phyloP scores from a whole-genome alignment of 2,888 invertebrate genomes.

The Euplagia quadripunctaria region DNA sequence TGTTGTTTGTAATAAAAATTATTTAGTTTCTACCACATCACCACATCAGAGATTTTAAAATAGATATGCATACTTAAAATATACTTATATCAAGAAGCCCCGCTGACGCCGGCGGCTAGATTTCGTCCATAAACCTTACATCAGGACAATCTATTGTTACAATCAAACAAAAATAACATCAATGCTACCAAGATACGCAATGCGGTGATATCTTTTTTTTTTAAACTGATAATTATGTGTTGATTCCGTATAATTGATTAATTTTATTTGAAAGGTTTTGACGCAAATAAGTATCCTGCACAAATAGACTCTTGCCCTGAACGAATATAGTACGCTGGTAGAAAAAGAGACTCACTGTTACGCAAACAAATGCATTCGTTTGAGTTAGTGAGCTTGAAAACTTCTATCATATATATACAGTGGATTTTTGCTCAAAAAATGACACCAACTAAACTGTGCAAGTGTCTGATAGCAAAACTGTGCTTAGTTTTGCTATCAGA shows the following conservation, averaged over 20 bases:
- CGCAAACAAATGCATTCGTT: neutral
- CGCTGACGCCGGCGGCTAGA: constrained; percentile 43
- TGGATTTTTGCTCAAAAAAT: too few relatives aligned
- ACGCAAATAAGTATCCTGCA: too few relatives aligned
- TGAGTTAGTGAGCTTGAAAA: too few relatives aligned
- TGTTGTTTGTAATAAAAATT: neutral
- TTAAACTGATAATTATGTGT: constrained; percentile 6
- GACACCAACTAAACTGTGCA: too few relatives aligned
- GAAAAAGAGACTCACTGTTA: neutral
- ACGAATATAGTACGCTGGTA: neutral
- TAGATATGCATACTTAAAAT: neutral
- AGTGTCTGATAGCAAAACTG: too few relatives aligned
- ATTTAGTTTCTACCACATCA: neutral
- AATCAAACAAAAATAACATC: constrained; percentile 50
- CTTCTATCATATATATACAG: too few relatives aligned
- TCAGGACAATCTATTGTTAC: constrained; percentile 38
- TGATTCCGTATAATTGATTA: constrained; percentile 36
- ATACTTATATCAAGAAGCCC: constrained; percentile 12
- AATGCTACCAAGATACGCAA: constrained; percentile 54
- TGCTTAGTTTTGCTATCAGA: too few relatives aligned
- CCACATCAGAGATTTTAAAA: neutral
- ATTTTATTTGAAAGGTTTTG: too few relatives aligned
- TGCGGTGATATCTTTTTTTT: constrained; percentile 27
- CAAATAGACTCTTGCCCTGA: too few relatives aligned
- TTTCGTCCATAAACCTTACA: constrained; percentile 24